phyloP scores from a whole-genome alignment of 2,113 vertebrate genomes.

The Paedocypris sp. region DNA sequence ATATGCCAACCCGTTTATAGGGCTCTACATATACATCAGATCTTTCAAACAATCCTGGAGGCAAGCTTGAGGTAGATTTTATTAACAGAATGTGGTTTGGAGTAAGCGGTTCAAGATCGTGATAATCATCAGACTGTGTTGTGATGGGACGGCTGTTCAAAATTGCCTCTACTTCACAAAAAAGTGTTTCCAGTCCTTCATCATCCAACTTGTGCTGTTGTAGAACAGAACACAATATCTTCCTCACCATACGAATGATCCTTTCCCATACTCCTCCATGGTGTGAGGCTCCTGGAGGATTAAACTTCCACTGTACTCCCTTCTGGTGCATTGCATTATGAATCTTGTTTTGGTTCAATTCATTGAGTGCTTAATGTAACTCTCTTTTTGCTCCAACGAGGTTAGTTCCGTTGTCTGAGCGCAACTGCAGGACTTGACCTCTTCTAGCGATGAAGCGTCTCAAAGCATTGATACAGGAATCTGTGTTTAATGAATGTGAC shows the following conservation, averaged over 20 bases:
- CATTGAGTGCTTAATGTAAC: background rate
- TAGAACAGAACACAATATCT: background rate
- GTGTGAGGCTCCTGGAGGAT: background rate
- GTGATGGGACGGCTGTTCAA: background rate
- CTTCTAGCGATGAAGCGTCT: background rate
- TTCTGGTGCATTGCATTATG: background rate
- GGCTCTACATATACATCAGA: too few relatives aligned
- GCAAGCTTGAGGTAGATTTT: too few relatives aligned
- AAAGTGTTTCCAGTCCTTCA: background rate
- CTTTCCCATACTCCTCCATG: background rate
- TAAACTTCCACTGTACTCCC: conserved; percentile 5
- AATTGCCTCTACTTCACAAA: background rate
- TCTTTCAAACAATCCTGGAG: too few relatives aligned
- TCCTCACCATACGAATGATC: conserved; percentile 1
- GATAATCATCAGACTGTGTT: background rate
- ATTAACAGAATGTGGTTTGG: background rate
- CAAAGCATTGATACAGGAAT: conserved; percentile 1
- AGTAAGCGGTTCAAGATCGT: background rate
- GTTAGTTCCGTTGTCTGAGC: conserved; percentile 1
- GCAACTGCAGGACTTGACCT: background rate
- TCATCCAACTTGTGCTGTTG: conserved; percentile 8
- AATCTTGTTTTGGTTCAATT: background rate
- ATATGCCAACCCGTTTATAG: too few relatives aligned
- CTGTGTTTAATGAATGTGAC: background rate
- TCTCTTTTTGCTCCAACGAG: background rate